Evolutionary conservation across 2,797 vertebrate species (phyloP).

Genomic region (Molossus molossus): DNA sequence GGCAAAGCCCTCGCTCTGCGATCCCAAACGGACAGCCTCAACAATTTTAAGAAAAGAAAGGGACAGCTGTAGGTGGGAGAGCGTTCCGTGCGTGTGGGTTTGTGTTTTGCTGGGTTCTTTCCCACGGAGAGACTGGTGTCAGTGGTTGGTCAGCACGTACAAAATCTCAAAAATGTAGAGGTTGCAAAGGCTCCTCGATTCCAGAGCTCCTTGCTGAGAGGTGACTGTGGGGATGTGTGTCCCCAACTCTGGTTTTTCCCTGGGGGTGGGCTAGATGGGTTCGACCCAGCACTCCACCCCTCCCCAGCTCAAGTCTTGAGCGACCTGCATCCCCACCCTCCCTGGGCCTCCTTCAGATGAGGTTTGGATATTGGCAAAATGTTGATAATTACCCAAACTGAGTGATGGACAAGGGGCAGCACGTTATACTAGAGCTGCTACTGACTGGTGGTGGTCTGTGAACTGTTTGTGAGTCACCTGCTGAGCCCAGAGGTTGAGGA

Average conservation of each 20-base stretch:
- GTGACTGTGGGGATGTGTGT: neutral
- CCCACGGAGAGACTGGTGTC: neutral
- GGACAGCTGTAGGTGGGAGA: neutral
- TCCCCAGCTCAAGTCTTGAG: neutral
- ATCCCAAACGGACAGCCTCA: accelerated
- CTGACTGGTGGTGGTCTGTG: too few relatives aligned
- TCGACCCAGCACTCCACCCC: neutral
- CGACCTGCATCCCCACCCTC: neutral
- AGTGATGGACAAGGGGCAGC: neutral
- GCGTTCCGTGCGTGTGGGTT: neutral
- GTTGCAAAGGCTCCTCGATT: neutral
- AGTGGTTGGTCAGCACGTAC: too few relatives aligned
- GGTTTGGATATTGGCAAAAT: neutral
- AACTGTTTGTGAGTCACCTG: neutral
- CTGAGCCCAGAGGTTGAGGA: neutral
- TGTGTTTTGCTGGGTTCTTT: neutral
- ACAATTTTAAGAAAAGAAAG: neutral
- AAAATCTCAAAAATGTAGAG: neutral
- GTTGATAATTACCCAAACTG: neutral
- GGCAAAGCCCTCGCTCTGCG: accelerated
- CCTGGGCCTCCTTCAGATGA: neutral
- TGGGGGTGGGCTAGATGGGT: neutral
- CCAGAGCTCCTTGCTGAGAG: neutral
- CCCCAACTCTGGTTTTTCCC: neutral
- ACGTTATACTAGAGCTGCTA: neutral